phyloP scores from a whole-genome alignment of 2,797 vertebrate genomes.

The Leptodactylus fallax region DNA sequence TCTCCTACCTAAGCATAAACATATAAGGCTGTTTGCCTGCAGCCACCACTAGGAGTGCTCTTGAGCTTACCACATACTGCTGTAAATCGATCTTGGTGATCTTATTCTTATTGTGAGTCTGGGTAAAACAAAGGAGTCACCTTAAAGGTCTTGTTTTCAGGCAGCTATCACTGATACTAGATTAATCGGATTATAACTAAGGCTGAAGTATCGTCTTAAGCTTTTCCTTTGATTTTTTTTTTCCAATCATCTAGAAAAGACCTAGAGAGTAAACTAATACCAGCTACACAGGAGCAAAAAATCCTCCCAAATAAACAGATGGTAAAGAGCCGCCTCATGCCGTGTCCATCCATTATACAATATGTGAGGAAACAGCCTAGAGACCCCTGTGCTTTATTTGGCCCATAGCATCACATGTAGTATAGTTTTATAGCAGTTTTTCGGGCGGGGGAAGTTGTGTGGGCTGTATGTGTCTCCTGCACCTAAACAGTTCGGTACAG shows the following conservation, averaged over 20 bases:
- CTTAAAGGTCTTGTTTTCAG: neutral
- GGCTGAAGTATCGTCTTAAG: neutral
- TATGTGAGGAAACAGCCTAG: slow-evolving; percentile 38
- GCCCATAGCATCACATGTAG: neutral
- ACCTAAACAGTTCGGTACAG: slow-evolving; percentile 21
- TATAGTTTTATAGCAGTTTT: neutral
- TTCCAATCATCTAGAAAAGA: neutral
- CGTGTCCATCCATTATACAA: slow-evolving; percentile 13
- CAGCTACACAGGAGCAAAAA: slow-evolving; percentile 9
- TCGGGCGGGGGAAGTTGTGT: neutral
- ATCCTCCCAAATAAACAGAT: slow-evolving; percentile 21
- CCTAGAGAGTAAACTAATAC: neutral
- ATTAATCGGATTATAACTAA: neutral
- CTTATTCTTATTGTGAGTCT: too few relatives aligned
- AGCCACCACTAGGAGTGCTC: too few relatives aligned
- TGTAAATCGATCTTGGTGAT: too few relatives aligned
- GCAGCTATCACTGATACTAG: neutral
- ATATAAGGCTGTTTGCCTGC: too few relatives aligned
- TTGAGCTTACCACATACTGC: too few relatives aligned
- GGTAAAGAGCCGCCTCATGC: slow-evolving; percentile 1
- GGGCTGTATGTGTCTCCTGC: neutral
- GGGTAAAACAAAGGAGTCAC: neutral
- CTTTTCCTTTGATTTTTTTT: neutral
- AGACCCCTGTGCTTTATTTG: slow-evolving; percentile 32
- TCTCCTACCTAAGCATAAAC: too few relatives aligned